Base-by-base conservation (phyloP, 1,140 invertebrate species). In the Gyrodactylus bullatarudis region DNA sequence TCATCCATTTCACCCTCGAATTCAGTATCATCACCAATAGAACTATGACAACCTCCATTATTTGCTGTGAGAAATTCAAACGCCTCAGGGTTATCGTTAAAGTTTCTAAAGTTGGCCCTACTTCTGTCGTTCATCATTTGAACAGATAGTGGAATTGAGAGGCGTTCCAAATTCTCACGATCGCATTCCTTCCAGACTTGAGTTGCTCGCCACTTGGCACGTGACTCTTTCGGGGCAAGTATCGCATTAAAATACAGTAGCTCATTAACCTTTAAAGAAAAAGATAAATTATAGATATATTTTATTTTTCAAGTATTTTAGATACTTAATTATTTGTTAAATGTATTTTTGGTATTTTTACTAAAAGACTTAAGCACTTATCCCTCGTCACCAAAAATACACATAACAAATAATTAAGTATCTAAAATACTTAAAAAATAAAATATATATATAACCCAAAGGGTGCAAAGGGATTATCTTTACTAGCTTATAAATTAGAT, bases 171-270 rank as follows among this genome's bases (percentile, higher is more conserved):
- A 20, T 24, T 69, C 23, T 68, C 72, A 1, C 72, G 20, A 26
- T 81, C 79, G 72, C 78, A 76, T 23, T 80, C 79, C 72, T 79
- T 79, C 80, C 80, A 81, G 2, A 81, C 77, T 75, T 78, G 79
- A 20, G 77, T 79, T n/a, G 80, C 80, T 25, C 78, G 75, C 80
- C 80, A 81, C 25, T 79, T 78, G 8, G 80, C 80, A 68, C 80
- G 71, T 73, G 79, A 80, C 8, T 79, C 79, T 75, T 80, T 80
- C n/a, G 80, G 78, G 20, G 80, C 81, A 26, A 80, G 78, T 22
- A 81, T 78, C 2, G 81, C 80, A 75, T 81, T 80, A 76, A 82
- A 82, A 73, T 77, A 78, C 0, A 80, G 78, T 73, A 77, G 77
- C 74, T 82, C 80, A 2, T 80, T 80, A 16, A 81, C 75, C 73